These are phyloP conservation scores for Mus caroli DNA, from an alignment of 2,797 vertebrate species.

Conservation along the genomic window DNA sequence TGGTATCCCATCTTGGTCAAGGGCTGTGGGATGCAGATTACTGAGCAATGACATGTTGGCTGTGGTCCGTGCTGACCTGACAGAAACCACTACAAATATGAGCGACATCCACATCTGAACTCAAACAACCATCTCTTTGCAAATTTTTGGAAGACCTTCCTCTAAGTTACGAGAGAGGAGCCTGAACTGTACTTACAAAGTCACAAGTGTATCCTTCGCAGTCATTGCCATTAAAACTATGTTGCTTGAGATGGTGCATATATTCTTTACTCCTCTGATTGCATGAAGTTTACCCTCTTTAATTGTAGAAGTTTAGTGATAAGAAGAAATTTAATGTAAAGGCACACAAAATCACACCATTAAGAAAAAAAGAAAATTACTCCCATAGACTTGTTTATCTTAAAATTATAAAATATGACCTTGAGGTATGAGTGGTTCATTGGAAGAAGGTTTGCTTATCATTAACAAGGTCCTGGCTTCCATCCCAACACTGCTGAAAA, in stretches of 20 bases:
- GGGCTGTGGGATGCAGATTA: too few relatives aligned
- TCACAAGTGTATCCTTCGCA: neutral
- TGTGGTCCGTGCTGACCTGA: neutral
- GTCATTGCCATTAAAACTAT: neutral
- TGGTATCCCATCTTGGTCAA: too few relatives aligned
- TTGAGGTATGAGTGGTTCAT: neutral
- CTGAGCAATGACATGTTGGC: neutral
- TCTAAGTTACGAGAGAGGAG: neutral
- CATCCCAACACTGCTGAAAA: neutral
- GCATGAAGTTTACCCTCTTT: neutral
- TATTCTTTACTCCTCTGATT: neutral
- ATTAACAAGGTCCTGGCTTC: neutral
- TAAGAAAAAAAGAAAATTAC: neutral
- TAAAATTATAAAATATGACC: neutral
- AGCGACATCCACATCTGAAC: neutral
- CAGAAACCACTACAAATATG: accelerated
- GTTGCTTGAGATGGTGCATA: neutral
- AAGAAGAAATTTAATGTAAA: neutral
- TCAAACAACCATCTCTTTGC: accelerated
- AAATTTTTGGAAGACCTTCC: neutral
- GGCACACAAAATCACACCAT: neutral
- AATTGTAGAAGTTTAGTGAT: neutral
- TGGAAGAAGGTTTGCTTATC: neutral
- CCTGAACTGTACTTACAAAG: neutral
- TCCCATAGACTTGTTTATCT: neutral